These are phyloP conservation scores for Anguilla marmorata DNA, from an alignment of 2,797 vertebrate species.

Conservation along the genomic window DNA sequence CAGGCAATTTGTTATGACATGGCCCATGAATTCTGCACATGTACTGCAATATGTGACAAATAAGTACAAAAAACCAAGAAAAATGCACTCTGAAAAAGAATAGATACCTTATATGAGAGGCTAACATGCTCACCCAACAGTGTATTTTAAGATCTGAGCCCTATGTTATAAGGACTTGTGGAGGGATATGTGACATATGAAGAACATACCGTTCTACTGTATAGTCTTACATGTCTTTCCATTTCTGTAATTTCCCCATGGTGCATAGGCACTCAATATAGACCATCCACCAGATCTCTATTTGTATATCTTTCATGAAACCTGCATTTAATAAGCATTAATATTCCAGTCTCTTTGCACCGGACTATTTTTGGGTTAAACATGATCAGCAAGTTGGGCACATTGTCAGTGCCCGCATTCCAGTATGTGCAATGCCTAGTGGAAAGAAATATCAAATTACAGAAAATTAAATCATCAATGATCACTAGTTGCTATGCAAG, in stretches of 20 bases:
- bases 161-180: not conserved
- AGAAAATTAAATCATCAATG: not conserved
- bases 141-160: not conserved
- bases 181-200: not conserved
- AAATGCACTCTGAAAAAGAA: not conserved
- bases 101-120: not conserved
- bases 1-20: not conserved
- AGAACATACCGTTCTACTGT: not conserved
- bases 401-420: not conserved
- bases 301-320: not conserved
- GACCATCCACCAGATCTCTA: not conserved
- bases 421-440: not conserved
- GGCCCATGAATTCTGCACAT: not conserved
- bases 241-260: not conserved
- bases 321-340: not conserved
- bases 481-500: not conserved
- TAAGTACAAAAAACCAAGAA: not conserved
- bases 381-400: not conserved
- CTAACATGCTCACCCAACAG: not conserved
- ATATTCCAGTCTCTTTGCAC: not conserved
- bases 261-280: not conserved
- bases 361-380: not conserved
- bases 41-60: not conserved
- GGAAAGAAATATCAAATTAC: not conserved
- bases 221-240: slow-evolving; percentile 20